Evolutionary conservation across 2,113 vertebrate species (phyloP), one percentile per base, ranked within the genome.

Genomic region (Hippocampus barbouri): DNA sequence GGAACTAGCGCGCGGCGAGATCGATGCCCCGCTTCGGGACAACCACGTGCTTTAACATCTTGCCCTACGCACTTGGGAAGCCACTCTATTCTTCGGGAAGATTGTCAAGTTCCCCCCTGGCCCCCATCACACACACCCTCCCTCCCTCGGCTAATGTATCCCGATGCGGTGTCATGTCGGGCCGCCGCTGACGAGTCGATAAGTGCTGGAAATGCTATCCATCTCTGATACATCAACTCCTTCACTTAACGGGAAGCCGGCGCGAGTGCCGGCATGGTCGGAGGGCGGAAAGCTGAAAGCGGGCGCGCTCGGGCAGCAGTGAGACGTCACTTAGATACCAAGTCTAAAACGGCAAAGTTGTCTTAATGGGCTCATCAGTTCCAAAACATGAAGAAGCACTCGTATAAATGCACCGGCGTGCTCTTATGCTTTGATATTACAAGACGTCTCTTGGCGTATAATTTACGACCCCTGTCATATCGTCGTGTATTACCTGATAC

Each of bases 191-290:
- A 72, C 81, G 83, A 90, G 92, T 93, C 92, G 81, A 91, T 93
- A 91, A 88, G 79, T 82, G 78, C 85, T 90, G 90, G 92, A 92
- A 93, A 91, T 63, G 88, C 84, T 88, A 91, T 88, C 91, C 91
- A 86, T 92, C 90, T 86, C 81, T 91, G 91, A 90, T 91, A 92
- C 87, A 88, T 90, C 92, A 38, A 91, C 86, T 89, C 91, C 90
- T 86, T 88, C 86, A 85, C 87, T 93, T 92, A 91, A 61, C 91
- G 89, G 92, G 91, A 92, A 93, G 81, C 83, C 81, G 86, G 62
- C 66, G 79, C 70, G 89, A 89, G 84, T 61, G 59, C 2, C 59
- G 71, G 25, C 73, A 73, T 74, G 76, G 72, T 78, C 65, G 43
- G 83, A 54, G 61, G 82, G 86, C 81, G 71, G 57, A 78, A 66